phyloP scores from a whole-genome alignment of 2,113 vertebrate genomes.

The Neodon shergylaensis region DNA sequence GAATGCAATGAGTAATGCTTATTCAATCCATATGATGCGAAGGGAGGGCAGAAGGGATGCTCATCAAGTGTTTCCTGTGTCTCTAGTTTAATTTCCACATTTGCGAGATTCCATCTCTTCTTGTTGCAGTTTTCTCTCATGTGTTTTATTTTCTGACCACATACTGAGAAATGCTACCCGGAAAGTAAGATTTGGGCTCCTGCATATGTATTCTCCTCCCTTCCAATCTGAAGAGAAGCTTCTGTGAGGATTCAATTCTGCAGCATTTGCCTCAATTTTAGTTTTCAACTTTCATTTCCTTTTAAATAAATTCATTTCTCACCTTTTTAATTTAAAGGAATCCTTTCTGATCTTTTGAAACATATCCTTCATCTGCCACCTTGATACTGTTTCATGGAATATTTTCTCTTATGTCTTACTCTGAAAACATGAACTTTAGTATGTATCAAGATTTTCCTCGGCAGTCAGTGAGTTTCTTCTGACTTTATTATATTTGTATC shows the following conservation, averaged over 20 bases:
- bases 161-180: background rate
- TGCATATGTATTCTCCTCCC: background rate
- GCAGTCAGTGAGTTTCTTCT: background rate
- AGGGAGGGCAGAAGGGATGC: background rate
- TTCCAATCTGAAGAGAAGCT: background rate
- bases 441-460: background rate
- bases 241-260: background rate
- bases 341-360: background rate
- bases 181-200: background rate
- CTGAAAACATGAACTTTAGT: constrained; percentile 11
- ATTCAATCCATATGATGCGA: background rate
- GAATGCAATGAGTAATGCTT: background rate
- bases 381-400: background rate
- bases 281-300: background rate
- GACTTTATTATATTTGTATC: background rate
- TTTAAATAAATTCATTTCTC: background rate
- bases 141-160: background rate
- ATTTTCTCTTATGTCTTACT: background rate
- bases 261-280: constrained; percentile 20
- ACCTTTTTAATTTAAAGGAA: background rate
- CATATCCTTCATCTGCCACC: background rate
- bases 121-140: background rate
- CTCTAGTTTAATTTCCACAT: background rate
- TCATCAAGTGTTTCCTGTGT: background rate
- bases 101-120: background rate